phyloP scores from a whole-genome alignment of 2,888 invertebrate species.

The Xestia ashworthii region DNA sequence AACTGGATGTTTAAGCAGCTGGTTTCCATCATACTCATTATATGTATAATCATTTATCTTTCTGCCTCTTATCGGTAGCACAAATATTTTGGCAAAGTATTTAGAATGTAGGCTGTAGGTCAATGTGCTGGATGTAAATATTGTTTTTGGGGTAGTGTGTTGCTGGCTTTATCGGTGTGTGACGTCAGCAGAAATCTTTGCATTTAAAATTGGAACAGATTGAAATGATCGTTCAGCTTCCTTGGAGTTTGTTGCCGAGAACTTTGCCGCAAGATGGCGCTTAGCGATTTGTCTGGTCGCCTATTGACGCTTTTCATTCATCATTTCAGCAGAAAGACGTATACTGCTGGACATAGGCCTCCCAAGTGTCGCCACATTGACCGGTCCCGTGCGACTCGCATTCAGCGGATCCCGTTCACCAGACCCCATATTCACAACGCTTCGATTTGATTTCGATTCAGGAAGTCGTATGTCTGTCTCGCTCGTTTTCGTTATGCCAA shows the following conservation, averaged over 20 bases:
- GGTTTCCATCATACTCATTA: conserved; percentile 20
- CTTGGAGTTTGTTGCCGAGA: not conserved
- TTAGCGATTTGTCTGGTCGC: not conserved
- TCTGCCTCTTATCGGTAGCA: conserved; percentile 35
- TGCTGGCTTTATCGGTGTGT: not conserved
- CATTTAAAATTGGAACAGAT: not conserved
- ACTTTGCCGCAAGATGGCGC: not conserved
- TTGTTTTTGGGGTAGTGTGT: conserved; percentile 28
- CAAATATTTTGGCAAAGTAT: conserved; percentile 48
- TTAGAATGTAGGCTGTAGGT: conserved; percentile 44
- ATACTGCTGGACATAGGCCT: too few relatives aligned
- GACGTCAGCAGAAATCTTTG: not conserved
- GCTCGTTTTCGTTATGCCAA: too few relatives aligned
- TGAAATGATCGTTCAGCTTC: not conserved
- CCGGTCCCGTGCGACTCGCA: too few relatives aligned
- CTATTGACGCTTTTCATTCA: not conserved
- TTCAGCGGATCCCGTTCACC: too few relatives aligned
- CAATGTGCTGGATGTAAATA: conserved; percentile 41
- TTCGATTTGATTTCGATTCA: too few relatives aligned
- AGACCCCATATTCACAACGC: too few relatives aligned
- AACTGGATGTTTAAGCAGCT: conserved; percentile 51
- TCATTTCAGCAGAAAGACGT: too few relatives aligned
- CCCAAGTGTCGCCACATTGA: too few relatives aligned
- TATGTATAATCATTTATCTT: conserved; percentile 25
- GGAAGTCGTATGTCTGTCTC: too few relatives aligned